phyloP scores from a whole-genome alignment of 2,113 vertebrate species.

The Anoplopoma fimbria region DNA sequence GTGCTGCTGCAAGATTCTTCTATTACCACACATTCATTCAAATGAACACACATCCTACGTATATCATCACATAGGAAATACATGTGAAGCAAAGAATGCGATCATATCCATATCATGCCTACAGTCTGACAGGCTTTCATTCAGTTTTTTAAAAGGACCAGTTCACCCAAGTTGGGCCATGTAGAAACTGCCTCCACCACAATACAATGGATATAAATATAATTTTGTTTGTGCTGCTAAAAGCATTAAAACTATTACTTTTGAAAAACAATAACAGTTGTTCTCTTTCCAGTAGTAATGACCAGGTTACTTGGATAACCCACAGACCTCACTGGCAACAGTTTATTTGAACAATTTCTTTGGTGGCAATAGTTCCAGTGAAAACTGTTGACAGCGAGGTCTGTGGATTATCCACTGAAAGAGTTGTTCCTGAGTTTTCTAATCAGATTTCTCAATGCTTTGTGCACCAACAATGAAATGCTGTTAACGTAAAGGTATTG shows the following conservation, averaged over 20 bases:
- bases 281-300: constrained; percentile 8
- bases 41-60: constrained; percentile 28
- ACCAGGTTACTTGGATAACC: constrained; percentile 14
- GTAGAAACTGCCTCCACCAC: background rate
- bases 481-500: constrained; percentile 7
- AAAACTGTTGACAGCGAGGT: constrained; percentile 20
- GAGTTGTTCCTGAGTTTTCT: constrained; percentile 10
- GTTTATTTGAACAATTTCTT: constrained; percentile 14
- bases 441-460: constrained; percentile 5
- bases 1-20: constrained; percentile 20
- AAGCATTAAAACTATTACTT: background rate
- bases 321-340: constrained; percentile 21
- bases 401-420: constrained; percentile 25
- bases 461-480: constrained; percentile 9
- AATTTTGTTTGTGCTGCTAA: constrained; percentile 4
- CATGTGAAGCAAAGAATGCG: constrained; percentile 1
- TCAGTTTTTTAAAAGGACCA: background rate
- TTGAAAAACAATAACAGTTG: background rate
- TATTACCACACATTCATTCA: constrained; percentile 7
- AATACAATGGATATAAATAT: background rate
- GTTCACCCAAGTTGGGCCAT: background rate
- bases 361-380: constrained; percentile 5
- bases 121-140: background rate
- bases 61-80: constrained; percentile 20
- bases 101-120: background rate